Percentiles rank a stretch among this genome's conserved stretches.
These are phyloP conservation scores for Crotalus horridus DNA, from an alignment of 2,113 vertebrate species.

Conservation along the genomic window DNA sequence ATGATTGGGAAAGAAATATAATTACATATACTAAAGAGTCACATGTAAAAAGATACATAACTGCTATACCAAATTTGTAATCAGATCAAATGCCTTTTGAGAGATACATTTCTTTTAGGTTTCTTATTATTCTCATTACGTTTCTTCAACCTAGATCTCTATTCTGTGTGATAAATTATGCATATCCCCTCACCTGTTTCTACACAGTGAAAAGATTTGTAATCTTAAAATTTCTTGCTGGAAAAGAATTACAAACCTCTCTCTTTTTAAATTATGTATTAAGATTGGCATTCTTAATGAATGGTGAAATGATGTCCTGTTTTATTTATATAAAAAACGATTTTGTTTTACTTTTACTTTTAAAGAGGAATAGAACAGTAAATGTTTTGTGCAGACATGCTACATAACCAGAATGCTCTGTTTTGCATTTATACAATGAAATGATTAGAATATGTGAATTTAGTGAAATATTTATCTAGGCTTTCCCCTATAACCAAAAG, in stretches of 20 bases:
- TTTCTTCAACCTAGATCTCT: background rate
- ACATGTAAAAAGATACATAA: background rate
- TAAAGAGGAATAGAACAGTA: background rate
- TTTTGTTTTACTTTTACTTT: background rate
- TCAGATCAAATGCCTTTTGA: background rate
- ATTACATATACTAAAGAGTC: background rate
- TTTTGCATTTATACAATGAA: background rate
- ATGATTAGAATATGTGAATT: background rate
- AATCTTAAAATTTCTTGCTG: background rate
- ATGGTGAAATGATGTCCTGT: background rate
- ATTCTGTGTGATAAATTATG: slow-evolving; percentile 15
- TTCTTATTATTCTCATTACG: slow-evolving; percentile 3
- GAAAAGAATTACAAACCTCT: slow-evolving; percentile 8
- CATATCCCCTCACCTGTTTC: slow-evolving; percentile 1
- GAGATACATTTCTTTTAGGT: background rate
- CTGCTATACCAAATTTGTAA: background rate
- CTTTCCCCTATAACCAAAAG: background rate
- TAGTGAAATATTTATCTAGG: background rate
- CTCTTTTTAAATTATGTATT: background rate
- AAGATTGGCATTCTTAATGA: background rate
- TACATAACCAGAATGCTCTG: background rate
- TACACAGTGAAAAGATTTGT: slow-evolving; percentile 17
- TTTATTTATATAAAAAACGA: background rate
- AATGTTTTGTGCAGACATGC: background rate
- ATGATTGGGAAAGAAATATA: background rate